phyloP scores from a whole-genome alignment of 2,888 invertebrate genomes.

The Temnothorax unifasciatus region DNA sequence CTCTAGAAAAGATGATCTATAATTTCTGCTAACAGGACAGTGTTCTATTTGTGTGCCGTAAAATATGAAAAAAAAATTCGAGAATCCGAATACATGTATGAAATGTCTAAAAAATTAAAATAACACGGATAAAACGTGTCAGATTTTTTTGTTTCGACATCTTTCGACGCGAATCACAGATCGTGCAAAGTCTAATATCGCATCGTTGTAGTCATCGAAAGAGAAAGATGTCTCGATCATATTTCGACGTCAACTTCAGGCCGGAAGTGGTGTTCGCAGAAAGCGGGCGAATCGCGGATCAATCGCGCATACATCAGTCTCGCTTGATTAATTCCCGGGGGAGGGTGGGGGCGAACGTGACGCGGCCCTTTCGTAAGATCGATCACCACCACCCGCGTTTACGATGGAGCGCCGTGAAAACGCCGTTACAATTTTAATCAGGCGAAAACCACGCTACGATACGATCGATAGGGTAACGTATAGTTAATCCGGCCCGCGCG shows the following conservation, averaged over 20 bases:
- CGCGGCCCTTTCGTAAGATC: slow-evolving; percentile 21
- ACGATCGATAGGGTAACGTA: slow-evolving; percentile 15
- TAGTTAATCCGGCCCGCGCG: background rate
- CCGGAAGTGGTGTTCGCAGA: background rate
- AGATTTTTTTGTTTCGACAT: background rate
- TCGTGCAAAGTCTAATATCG: background rate
- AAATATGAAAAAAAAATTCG: background rate
- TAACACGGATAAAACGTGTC: background rate
- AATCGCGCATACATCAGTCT: background rate
- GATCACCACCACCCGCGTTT: slow-evolving; percentile 1
- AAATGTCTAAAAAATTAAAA: background rate
- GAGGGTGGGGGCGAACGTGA: background rate
- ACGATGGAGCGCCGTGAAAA: slow-evolving; percentile 14
- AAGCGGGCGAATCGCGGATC: slow-evolving; percentile 9
- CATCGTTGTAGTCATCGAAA: background rate
- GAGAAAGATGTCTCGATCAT: background rate
- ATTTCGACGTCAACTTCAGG: background rate
- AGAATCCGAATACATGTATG: background rate
- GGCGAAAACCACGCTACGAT: background rate
- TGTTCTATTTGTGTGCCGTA: background rate
- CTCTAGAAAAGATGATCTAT: no score
- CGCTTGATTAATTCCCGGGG: slow-evolving; percentile 32
- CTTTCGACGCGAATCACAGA: background rate
- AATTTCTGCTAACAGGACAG: background rate
- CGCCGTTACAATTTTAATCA: slow-evolving; percentile 34